Percentiles rank a stretch among this genome's conserved stretches.
These are phyloP conservation scores for Microtus oregoni DNA, from an alignment of 2,113 vertebrate species.

Conservation along the genomic window DNA sequence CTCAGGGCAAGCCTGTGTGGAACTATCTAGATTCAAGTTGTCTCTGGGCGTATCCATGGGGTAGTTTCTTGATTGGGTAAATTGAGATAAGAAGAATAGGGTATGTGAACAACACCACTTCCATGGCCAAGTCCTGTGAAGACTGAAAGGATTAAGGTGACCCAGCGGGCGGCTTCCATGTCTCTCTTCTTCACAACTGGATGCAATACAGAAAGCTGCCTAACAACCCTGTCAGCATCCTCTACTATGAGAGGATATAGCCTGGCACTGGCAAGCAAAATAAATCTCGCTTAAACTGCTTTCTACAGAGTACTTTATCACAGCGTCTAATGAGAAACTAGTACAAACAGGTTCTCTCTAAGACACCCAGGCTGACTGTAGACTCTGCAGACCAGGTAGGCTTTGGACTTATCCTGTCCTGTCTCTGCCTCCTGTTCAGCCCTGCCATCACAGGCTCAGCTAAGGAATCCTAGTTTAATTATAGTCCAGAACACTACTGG, in stretches of 20 bases:
- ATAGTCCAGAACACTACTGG: background rate
- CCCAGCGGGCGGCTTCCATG: accelerated
- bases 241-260: too few species aligned
- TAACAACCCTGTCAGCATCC: background rate
- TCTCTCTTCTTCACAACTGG: background rate
- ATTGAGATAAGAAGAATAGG: background rate
- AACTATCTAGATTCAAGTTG: too few species aligned
- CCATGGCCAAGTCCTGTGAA: background rate
- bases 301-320: background rate
- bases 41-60: background rate
- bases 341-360: background rate
- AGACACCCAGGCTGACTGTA: background rate
- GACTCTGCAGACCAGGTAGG: background rate
- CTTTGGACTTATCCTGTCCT: background rate
- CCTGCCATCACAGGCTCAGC: background rate
- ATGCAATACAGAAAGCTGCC: background rate
- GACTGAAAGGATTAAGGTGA: background rate
- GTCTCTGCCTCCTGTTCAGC: background rate
- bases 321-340: background rate
- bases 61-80: background rate
- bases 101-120: background rate
- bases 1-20: background rate
- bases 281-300: background rate
- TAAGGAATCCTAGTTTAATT: background rate
- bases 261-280: background rate